Evolutionary conservation across 2,113 vertebrate species (phyloP).

Genomic region (Microcebus lehilahytsara): DNA sequence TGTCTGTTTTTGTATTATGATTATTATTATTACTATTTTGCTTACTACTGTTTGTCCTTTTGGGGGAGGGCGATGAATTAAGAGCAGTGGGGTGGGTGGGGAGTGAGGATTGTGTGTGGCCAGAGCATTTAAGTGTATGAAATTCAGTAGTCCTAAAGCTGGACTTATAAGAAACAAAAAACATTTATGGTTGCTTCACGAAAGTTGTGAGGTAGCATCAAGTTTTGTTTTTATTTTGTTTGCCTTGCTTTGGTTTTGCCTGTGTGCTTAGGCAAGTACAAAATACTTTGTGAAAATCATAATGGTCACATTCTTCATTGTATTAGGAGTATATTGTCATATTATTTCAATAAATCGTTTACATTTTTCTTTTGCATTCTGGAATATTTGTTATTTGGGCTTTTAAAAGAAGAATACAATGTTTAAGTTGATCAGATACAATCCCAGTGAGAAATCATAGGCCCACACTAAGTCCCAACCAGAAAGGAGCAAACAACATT

Average conservation of each 20-base stretch:
- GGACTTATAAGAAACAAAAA: neutral
- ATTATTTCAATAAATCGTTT: slow-evolving; percentile 45
- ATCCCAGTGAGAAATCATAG: neutral
- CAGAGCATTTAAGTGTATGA: neutral
- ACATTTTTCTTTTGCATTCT: neutral
- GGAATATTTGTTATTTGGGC: neutral
- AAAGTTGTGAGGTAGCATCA: neutral
- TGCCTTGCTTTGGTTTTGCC: neutral
- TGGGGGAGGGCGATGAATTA: neutral
- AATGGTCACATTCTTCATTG: neutral
- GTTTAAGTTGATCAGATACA: neutral
- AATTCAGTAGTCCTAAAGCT: neutral
- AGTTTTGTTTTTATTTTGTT: neutral
- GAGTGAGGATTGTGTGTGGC: neutral
- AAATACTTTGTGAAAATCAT: neutral
- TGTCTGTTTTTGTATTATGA: neutral
- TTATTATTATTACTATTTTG: neutral
- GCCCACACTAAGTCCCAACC: neutral
- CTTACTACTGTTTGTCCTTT: neutral
- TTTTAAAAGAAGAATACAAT: neutral
- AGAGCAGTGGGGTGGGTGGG: neutral
- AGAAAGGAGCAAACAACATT: neutral
- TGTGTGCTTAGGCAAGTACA: neutral
- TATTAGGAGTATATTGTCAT: neutral
- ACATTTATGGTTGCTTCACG: neutral